Evolutionary conservation across 2,888 invertebrate species (phyloP).

Genomic region (Microdon myrmicae): DNA sequence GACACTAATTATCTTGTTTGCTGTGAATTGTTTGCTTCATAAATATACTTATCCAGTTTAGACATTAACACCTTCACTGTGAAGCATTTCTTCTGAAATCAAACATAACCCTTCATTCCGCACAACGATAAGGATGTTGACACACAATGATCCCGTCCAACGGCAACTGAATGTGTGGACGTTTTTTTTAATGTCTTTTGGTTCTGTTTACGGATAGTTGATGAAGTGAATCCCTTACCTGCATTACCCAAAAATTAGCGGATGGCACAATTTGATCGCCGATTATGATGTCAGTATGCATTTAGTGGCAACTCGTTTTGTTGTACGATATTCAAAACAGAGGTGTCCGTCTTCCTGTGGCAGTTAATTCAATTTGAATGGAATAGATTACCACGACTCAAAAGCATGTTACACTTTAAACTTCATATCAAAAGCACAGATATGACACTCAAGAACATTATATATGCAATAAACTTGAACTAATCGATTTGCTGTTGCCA

Average conservation of each 20-base stretch:
- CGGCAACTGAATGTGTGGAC: no score
- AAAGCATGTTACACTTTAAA: neutral
- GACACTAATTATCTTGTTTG: no score
- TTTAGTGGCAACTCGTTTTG: constrained; percentile 57
- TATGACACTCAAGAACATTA: neutral
- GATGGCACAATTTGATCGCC: constrained; percentile 68
- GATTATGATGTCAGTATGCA: constrained; percentile 68
- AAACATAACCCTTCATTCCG: no score
- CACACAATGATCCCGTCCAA: no score
- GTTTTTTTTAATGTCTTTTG: neutral
- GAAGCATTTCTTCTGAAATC: no score
- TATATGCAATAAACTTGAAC: constrained; percentile 17
- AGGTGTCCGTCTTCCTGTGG: neutral
- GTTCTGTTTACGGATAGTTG: neutral
- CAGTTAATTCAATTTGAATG: constrained; percentile 2
- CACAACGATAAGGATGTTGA: no score
- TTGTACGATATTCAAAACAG: neutral
- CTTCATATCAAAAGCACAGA: neutral
- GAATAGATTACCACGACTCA: no score
- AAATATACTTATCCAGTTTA: no score
- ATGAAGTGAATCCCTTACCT: constrained; percentile 60
- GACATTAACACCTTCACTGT: no score
- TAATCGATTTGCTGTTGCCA: constrained; percentile 9
- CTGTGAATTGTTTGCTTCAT: no score
- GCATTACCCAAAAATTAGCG: constrained; percentile 68